A percentile compares a stretch with the other conserved stretches of the same genome.
Evolutionary conservation across 2,888 invertebrate genomes (phyloP).

Genomic region (Empis stercorea): DNA sequence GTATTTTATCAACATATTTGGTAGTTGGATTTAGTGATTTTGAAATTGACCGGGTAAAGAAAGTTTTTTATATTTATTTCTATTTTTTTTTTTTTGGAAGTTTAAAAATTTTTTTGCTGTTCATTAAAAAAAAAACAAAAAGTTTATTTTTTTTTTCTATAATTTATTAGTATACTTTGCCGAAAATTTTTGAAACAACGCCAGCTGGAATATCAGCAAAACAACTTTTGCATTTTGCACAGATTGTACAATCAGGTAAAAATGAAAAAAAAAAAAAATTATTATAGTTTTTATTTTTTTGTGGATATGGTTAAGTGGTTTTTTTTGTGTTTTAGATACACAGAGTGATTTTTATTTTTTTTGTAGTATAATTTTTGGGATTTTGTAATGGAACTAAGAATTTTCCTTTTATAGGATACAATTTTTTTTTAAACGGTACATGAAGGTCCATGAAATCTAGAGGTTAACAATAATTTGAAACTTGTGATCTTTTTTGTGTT

Average conservation of each 20-base stretch:
- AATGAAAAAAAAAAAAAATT: not conserved
- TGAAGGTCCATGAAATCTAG: no score
- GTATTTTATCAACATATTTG: conserved; percentile 26
- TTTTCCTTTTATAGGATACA: no score
- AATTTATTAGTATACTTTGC: conserved; percentile 22
- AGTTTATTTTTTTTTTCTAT: conserved; percentile 1
- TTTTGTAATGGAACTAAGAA: no score
- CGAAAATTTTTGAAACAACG: conserved; percentile 28
- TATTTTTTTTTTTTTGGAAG: conserved; percentile 8
- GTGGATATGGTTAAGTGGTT: not conserved
- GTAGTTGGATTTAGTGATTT: conserved; percentile 31
- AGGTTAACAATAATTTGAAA: no score
- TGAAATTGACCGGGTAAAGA: conserved; percentile 32
- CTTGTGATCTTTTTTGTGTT: no score
- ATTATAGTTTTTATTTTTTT: no score
- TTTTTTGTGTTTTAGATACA: no score
- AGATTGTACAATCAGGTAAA: conserved; percentile 30
- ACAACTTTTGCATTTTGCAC: conserved; percentile 29
- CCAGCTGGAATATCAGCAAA: conserved; percentile 29
- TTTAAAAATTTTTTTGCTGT: conserved; percentile 9
- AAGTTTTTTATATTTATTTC: conserved; percentile 17
- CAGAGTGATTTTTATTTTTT: no score
- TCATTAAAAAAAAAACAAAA: no score
- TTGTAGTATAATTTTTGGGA: no score
- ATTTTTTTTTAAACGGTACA: no score